Evolutionary conservation across 1,140 invertebrate genomes (phyloP), one percentile per base, ranked within the genome.

Genomic region (Diplogasteroides magnus): DNA sequence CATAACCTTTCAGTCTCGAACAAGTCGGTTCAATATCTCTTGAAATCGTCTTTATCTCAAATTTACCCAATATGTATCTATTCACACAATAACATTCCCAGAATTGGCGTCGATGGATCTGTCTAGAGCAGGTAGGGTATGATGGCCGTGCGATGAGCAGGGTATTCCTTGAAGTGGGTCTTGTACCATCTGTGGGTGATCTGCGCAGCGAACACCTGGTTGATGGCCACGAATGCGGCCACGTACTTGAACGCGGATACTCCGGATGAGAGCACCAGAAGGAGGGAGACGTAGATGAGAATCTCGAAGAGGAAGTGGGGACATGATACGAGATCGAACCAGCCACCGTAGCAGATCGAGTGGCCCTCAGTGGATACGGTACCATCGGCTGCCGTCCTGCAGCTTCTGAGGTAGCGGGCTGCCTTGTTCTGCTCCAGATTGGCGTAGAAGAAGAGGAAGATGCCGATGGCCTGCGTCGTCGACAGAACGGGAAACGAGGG

Each of bases 301-400:
- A 93, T 88, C 84, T 94, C 92, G 58, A 89, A 89, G 60, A 90
- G 85, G 81, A 90, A 89, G 82, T 93, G 90, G 0, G 92, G 91
- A 71, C 88, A 89, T 0, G 91, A 91, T 0, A 93, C 83, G 68
- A 87, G 86, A 23, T 91, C 85, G 79, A 94, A 95, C 77, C 89
- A 85, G 65, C 89, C 89, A 2, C 90, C 90, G 32, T 84, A 71
- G n/a, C 91, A 91, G 76, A 93, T 85, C 80, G 88, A 86, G 83
- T 94, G 89, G n/a, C 87, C 85, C 55, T 88, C 86, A 1, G n/a
- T n/a, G n/a, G n/a, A n/a, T n/a, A n/a, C n/a, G n/a, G n/a, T n/a
- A n/a, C n/a, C n/a, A n/a, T n/a, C n/a, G n/a, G n/a, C n/a, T n/a
- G n/a, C n/a, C n/a, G n/a, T n/a, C n/a, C 37, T 48, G 37, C 37